Conservation (phyloP, 2,113 vertebrate species). For the Atrichornis clamosus region DNA sequence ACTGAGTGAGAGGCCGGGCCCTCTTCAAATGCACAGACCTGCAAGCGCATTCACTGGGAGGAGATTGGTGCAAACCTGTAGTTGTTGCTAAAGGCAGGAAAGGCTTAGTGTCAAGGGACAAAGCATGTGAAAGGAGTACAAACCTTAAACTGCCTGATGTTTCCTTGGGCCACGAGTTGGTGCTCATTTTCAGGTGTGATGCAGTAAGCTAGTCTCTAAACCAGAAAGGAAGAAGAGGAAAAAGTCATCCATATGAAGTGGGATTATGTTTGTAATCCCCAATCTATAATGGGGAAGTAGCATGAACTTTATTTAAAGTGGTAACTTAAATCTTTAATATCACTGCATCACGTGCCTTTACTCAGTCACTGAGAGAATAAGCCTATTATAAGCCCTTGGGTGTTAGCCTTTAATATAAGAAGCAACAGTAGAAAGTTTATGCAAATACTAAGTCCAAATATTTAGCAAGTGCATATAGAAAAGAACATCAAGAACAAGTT, state of each 20-base stretch:
- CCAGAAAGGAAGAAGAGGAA: not conserved
- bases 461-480: slow-evolving; percentile 34
- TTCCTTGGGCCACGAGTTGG: slow-evolving; percentile 88
- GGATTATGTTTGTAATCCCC: slow-evolving; percentile 1
- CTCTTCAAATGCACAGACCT: not conserved
- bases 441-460: slow-evolving; percentile 36
- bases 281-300: not conserved
- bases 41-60: not conserved
- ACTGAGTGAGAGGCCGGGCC: not conserved
- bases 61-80: not conserved
- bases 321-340: slow-evolving; percentile 38
- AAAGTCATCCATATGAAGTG: not conserved
- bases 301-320: slow-evolving; percentile 40
- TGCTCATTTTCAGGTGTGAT: slow-evolving; percentile 94
- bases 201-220: slow-evolving; percentile 93
- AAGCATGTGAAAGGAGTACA: not conserved
- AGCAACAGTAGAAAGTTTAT: slow-evolving; percentile 30
- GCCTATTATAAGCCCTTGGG: not conserved
- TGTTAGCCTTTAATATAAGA: slow-evolving; percentile 49
- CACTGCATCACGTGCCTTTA: not conserved
- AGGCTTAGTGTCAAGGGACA: not conserved
- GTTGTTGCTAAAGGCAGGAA: not conserved
- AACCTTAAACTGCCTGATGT: slow-evolving; percentile 92
- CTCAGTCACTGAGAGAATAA: not conserved
- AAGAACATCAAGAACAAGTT: not conserved